Base-by-base conservation (phyloP, 1,140 invertebrate species). In the Dendrolimus kikuchii region DNA sequence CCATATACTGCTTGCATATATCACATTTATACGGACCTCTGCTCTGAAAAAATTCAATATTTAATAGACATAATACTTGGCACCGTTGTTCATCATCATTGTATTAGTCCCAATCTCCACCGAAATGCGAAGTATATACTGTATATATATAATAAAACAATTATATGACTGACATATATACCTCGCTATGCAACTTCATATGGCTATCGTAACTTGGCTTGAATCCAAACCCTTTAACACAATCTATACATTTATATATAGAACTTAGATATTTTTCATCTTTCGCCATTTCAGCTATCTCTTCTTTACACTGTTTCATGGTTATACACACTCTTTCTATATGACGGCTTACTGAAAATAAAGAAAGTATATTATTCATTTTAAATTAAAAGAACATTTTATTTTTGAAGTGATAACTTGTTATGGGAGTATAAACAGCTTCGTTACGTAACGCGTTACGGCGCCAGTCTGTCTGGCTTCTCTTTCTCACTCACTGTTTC, bases 161-260 rank as follows among this genome's bases (percentile, higher is more conserved):
- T 41, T 38, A 38, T 51, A 23, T 40, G 53, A 49, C 38, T n/a
- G 36, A 37, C 46, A 46, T 38, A 23, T 36, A 54, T 55, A 85
- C 84, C 75, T 79, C 68, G 51, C 53, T 69, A 54, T 87, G 84
- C 55, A 61, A 73, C 48, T 71, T 62, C 76, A 86, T 74, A 51
- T 87, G 84, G 40, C 66, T 81, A 0, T 83, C 71, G 38, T 74
- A 77, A 10, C 68, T 71, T 2, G 66, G 67, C 46, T 77, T 75
- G 40, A 65, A 77, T 9, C 51, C 63, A 46, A 86, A 87, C 4
- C 74, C 67, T 55, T 80, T 76, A 4, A 82, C 57, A 40, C 84
- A 87, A 40, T 76, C 60, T 0, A 48, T 60, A 55, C 84, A 87
- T 60, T 78, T 83, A 45, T 70, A 81, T 5, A 47, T 38, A 7